Evolutionary conservation across 2,113 vertebrate genomes (phyloP).

Genomic region (Ctenodactylus gundi): DNA sequence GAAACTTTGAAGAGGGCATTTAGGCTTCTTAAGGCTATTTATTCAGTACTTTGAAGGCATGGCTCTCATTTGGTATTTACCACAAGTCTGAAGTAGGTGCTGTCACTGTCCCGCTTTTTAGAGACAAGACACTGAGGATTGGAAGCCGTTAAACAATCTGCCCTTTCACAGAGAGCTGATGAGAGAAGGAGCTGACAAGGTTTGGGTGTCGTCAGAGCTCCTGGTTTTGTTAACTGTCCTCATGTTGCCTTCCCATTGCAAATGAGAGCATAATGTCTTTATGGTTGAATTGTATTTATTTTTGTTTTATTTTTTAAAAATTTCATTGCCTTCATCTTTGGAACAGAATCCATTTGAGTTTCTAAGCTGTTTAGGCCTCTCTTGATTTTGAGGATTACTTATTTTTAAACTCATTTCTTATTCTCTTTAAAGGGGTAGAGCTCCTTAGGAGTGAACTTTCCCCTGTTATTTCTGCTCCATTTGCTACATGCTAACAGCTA

Average conservation of each 20-base stretch:
- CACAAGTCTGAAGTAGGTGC: background rate
- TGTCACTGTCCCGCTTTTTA: background rate
- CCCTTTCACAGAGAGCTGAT: background rate
- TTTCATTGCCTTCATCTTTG: background rate
- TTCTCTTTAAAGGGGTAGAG: background rate
- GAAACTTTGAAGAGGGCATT: background rate
- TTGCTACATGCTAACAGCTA: background rate
- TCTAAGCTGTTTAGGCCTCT: background rate
- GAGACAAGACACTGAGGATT: background rate
- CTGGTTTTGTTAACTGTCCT: background rate
- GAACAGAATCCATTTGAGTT: background rate
- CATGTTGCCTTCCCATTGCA: background rate
- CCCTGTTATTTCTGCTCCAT: background rate
- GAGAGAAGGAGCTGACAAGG: background rate
- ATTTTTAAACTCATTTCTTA: conserved; percentile 22
- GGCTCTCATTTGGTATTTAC: background rate
- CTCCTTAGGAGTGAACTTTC: background rate
- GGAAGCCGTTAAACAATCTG: background rate
- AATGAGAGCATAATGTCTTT: background rate
- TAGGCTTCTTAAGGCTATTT: background rate
- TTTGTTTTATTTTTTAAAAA: background rate
- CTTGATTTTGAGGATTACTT: background rate
- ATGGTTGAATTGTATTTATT: background rate
- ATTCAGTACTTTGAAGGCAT: background rate
- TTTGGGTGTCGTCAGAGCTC: background rate